phyloP scores from a whole-genome alignment of 2,113 vertebrate genomes.

The Bucco capensis region DNA sequence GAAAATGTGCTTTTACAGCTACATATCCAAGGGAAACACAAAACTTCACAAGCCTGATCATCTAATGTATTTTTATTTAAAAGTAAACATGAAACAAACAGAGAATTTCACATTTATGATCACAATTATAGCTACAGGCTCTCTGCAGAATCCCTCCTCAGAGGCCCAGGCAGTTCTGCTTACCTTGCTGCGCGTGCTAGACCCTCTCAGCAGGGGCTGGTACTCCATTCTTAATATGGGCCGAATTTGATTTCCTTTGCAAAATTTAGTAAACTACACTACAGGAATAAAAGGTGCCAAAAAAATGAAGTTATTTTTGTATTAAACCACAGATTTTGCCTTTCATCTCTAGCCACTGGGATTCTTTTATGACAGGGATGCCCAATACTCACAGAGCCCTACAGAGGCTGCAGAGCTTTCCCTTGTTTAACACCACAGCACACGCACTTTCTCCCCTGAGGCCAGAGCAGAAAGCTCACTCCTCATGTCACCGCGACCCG shows the following conservation, averaged over 20 bases:
- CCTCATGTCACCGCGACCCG: background rate
- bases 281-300: background rate
- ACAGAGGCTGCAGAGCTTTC: background rate
- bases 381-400: no score
- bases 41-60: background rate
- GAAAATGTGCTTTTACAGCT: background rate
- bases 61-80: background rate
- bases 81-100: background rate
- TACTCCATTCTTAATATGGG: conserved; percentile 14
- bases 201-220: conserved; percentile 19
- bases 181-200: conserved; percentile 1
- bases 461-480: background rate
- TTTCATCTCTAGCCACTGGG: background rate
- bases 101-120: background rate
- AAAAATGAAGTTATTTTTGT: background rate
- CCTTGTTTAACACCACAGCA: fast-evolving
- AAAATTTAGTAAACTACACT: conserved; percentile 1
- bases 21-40: no score
- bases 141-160: background rate
- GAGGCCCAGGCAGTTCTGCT: background rate
- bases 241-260: background rate
- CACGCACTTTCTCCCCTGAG: fast-evolving
- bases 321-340: no score
- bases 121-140: background rate
- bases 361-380: background rate